Percentiles rank a stretch among this genome's conserved stretches.
These are phyloP conservation scores for Champsocephalus gunnari DNA, from an alignment of 2,797 vertebrate species.

Conservation along the genomic window DNA sequence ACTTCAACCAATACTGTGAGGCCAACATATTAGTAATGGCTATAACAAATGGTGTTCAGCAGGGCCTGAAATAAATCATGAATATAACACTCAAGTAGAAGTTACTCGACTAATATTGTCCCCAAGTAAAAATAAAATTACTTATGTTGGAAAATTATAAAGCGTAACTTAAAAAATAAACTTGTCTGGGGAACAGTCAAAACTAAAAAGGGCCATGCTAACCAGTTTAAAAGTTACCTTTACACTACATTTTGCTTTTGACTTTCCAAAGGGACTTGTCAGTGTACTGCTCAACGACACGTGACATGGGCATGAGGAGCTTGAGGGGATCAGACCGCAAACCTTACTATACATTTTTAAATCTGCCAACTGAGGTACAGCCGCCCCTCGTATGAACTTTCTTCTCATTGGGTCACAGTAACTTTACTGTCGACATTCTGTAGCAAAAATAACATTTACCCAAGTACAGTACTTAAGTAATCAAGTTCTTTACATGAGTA, in stretches of 20 bases:
- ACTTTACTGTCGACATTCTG: background rate
- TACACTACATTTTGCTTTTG: background rate
- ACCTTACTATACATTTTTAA: background rate
- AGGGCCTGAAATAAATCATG: background rate
- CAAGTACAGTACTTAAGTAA: background rate
- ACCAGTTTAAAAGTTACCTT: background rate
- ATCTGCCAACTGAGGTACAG: background rate
- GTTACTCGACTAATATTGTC: background rate
- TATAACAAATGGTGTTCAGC: background rate
- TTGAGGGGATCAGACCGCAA: background rate
- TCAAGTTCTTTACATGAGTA: background rate
- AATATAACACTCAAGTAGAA: background rate
- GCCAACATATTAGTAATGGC: background rate
- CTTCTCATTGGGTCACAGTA: background rate
- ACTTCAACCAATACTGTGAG: background rate
- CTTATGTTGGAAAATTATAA: constrained; percentile 11
- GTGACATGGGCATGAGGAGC: background rate
- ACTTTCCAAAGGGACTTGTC: background rate
- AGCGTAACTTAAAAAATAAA: constrained; percentile 5
- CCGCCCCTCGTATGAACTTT: background rate
- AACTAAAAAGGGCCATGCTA: background rate
- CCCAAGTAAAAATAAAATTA: background rate
- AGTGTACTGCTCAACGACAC: background rate
- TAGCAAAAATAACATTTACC: background rate
- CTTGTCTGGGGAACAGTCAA: background rate